Evolutionary conservation across 2,888 invertebrate species (phyloP).

Genomic region (Dolichopus griseipennis): DNA sequence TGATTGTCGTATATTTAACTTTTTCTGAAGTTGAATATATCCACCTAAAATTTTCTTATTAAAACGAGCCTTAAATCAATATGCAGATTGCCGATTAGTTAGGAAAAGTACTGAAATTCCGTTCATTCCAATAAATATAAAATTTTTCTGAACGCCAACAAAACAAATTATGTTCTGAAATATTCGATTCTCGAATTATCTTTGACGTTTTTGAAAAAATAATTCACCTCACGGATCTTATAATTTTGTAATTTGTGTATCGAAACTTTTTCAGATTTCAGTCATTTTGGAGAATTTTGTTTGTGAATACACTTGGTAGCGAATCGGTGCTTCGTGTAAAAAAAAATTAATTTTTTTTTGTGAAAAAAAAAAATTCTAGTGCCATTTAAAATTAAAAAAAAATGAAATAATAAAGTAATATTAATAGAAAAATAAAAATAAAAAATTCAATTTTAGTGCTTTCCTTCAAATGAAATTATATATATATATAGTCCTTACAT

Average conservation of each 20-base stretch:
- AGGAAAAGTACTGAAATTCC: no score
- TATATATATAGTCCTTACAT: background rate
- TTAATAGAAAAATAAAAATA: background rate
- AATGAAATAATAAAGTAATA: background rate
- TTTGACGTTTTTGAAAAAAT: no score
- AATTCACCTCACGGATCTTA: no score
- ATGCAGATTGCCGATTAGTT: no score
- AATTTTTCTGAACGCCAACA: no score
- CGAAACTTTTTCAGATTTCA: background rate
- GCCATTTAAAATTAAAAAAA: background rate
- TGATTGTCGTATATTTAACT: no score
- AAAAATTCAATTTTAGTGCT: background rate
- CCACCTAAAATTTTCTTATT: no score
- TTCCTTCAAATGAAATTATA: background rate
- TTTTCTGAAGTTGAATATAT: no score
- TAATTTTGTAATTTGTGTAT: no score
- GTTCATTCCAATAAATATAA: no score
- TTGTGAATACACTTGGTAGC: background rate
- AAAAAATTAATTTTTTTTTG: background rate
- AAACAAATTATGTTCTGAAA: no score
- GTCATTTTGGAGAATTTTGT: conserved; percentile 2
- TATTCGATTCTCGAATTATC: background rate
- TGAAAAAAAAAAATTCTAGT: background rate
- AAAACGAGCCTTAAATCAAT: no score
- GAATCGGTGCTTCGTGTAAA: background rate